Conservation (phyloP, 2,113 vertebrate genomes). For the Chionomys nivalis region DNA sequence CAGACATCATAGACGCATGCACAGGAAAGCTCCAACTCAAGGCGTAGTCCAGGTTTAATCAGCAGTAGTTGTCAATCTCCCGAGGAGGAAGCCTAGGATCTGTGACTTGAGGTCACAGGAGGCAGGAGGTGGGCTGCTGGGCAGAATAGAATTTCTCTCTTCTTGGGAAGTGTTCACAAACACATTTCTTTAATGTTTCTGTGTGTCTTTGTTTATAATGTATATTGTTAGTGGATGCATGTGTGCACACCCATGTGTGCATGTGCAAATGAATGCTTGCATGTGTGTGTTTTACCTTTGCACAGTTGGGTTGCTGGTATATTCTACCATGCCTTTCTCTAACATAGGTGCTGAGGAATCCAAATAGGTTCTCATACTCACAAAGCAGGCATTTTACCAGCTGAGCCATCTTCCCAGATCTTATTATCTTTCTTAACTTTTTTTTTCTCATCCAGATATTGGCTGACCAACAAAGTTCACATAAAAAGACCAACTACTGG, state of each 20-base stretch:
- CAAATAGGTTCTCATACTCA: background rate
- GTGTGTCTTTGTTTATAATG: background rate
- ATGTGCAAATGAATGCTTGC: background rate
- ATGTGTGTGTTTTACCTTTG: background rate
- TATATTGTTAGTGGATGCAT: background rate
- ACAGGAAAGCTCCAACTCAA: rapidly evolving
- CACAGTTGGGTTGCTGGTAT: too few species aligned
- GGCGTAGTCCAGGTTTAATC: background rate
- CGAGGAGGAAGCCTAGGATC: background rate
- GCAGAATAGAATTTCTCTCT: background rate
- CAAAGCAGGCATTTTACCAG: background rate
- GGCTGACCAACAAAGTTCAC: constrained; percentile 97
- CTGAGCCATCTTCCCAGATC: background rate
- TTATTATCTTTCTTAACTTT: background rate
- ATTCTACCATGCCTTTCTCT: background rate
- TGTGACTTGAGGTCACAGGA: background rate
- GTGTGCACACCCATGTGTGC: background rate
- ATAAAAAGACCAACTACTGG: constrained; percentile 98
- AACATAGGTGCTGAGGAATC: background rate
- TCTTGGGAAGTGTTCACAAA: background rate
- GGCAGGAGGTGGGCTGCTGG: background rate
- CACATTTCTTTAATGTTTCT: background rate
- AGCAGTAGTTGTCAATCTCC: background rate
- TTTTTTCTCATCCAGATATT: constrained; percentile 88
- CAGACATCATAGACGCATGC: background rate